Percentiles rank a stretch among this genome's conserved stretches.
Conservation (phyloP, 2,113 vertebrate genomes). For the Psephotus haematonotus region DNA sequence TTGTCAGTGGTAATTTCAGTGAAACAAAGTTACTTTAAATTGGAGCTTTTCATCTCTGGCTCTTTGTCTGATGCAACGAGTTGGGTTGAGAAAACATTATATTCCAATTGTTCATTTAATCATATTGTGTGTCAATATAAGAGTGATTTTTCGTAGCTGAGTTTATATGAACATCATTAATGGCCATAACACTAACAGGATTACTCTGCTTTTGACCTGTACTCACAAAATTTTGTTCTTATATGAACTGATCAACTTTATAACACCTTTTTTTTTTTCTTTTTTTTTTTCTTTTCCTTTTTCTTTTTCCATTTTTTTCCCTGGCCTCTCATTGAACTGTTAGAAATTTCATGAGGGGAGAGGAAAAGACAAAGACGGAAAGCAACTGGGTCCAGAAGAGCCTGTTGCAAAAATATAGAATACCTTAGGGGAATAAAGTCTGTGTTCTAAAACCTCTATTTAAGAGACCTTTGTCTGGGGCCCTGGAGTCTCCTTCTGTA, state of each 20-base stretch:
- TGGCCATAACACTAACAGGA: background rate
- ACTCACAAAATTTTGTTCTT: background rate
- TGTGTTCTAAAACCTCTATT: background rate
- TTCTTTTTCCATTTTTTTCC: background rate
- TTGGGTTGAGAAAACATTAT: background rate
- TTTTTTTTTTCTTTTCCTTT: no score
- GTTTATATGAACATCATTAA: background rate
- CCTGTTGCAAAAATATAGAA: slow-evolving; percentile 9
- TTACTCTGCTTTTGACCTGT: background rate
- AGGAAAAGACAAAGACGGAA: background rate
- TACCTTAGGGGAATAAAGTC: background rate
- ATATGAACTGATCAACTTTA: background rate
- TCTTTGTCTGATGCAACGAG: background rate
- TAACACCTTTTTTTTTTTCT: background rate
- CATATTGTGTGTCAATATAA: background rate
- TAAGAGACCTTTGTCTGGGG: background rate
- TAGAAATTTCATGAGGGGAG: background rate
- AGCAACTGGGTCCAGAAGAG: background rate
- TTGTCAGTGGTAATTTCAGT: background rate
- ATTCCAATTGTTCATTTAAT: background rate
- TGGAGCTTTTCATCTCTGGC: background rate
- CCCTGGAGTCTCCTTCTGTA: background rate
- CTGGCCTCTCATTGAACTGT: background rate
- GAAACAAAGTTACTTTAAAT: background rate
- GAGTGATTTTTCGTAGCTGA: background rate